Evolutionary conservation across 1,140 invertebrate species (phyloP).

Genomic region (Aphaenogaster rudis): DNA sequence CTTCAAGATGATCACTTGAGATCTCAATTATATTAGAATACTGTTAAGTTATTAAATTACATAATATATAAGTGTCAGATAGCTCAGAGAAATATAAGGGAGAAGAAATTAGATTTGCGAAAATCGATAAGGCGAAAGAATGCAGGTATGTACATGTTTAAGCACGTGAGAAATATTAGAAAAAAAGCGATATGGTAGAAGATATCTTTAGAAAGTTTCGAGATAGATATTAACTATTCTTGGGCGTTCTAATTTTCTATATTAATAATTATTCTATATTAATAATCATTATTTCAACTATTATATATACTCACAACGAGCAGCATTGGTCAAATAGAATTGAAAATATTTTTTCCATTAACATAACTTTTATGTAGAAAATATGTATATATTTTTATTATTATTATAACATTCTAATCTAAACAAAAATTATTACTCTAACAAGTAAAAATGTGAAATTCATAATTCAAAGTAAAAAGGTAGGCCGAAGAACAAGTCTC

Average conservation of each 20-base stretch:
- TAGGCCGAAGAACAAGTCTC: not conserved
- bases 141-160: not conserved
- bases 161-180: not conserved
- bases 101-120: slow-evolving; percentile 1
- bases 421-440: not conserved
- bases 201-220: not conserved
- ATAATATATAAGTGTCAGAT: not conserved
- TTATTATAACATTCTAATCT: not conserved
- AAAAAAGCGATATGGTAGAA: not conserved
- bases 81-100: not conserved
- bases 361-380: not conserved
- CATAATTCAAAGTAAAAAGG: not conserved
- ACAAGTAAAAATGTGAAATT: not conserved
- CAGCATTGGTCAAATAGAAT: not conserved
- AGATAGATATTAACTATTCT: not conserved
- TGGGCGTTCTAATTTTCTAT: not conserved
- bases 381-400: not conserved
- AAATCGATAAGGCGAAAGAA: not conserved
- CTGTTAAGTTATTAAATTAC: not conserved
- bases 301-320: not conserved
- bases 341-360: not conserved
- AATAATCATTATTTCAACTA: not conserved
- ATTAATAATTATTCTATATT: not conserved
- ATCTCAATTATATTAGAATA: slow-evolving; percentile 18
- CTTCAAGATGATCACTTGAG: slow-evolving; percentile 3